Conservation (phyloP, 2,888 invertebrate genomes). For the Toxonevra muliebris region DNA sequence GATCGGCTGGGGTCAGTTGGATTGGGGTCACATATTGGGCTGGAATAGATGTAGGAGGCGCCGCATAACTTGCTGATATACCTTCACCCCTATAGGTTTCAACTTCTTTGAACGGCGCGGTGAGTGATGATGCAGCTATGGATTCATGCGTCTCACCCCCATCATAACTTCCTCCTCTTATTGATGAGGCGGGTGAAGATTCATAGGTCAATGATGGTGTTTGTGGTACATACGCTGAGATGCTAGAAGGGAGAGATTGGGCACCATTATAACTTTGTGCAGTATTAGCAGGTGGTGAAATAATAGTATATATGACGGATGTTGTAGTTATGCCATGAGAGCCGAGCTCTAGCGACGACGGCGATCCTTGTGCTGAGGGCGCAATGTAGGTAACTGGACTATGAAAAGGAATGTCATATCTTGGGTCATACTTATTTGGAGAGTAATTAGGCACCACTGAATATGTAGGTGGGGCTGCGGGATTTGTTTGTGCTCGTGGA, state of each 20-base stretch:
- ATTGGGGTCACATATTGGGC: slow-evolving; percentile 40
- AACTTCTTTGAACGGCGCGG: not conserved
- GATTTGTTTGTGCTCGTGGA: slow-evolving; percentile 15
- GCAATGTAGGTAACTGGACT: no score
- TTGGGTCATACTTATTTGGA: no score
- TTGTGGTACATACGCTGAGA: no score
- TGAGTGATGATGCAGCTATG: not conserved
- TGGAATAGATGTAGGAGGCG: slow-evolving; percentile 5
- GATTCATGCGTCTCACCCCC: not conserved
- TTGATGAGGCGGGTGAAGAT: no score
- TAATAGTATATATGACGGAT: not conserved
- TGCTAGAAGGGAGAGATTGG: no score
- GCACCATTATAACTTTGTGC: not conserved
- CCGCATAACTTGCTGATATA: not conserved
- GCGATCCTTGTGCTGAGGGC: no score
- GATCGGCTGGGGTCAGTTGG: slow-evolving; percentile 48
- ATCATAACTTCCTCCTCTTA: no score
- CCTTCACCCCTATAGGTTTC: not conserved
- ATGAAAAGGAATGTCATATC: no score
- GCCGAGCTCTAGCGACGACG: no score
- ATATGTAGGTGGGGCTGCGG: slow-evolving; percentile 23
- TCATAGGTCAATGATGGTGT: no score
- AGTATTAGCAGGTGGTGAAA: not conserved
- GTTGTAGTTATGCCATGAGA: slow-evolving; percentile 1
- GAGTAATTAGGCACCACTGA: not conserved